These are phyloP conservation scores for Coccyzus lansbergi DNA, from an alignment of 2,797 vertebrate species.

Conservation along the genomic window DNA sequence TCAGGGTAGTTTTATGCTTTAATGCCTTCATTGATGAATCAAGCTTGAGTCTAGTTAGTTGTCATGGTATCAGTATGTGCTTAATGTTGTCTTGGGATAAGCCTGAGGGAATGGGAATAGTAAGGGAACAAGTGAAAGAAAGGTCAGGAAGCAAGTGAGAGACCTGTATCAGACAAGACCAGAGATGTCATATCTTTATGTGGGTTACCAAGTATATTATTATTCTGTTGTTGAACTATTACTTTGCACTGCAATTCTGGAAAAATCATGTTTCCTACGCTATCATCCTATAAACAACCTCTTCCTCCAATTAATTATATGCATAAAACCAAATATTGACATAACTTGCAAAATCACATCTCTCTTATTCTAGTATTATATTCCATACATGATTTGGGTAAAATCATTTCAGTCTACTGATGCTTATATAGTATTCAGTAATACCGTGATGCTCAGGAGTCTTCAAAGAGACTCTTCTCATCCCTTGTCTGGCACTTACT, in stretches of 20 bases:
- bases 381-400: neutral
- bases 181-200: neutral
- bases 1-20: neutral
- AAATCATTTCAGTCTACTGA: neutral
- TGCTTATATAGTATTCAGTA: neutral
- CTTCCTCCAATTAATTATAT: neutral
- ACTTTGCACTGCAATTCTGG: neutral
- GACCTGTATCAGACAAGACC: neutral
- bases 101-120: neutral
- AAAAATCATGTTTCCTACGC: neutral
- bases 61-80: neutral
- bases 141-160: neutral
- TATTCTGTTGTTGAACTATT: neutral
- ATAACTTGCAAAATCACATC: neutral
- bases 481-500: neutral
- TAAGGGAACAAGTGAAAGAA: neutral
- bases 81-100: neutral
- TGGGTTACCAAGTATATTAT: neutral
- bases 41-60: neutral
- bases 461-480: neutral
- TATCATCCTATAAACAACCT: neutral
- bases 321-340: neutral
- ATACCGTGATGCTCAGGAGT: neutral
- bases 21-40: neutral
- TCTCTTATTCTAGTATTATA: neutral